A percentile compares a stretch with the other conserved stretches of the same genome.
Evolutionary conservation across 2,113 vertebrate species (phyloP).

Genomic region (Merops nubicus): DNA sequence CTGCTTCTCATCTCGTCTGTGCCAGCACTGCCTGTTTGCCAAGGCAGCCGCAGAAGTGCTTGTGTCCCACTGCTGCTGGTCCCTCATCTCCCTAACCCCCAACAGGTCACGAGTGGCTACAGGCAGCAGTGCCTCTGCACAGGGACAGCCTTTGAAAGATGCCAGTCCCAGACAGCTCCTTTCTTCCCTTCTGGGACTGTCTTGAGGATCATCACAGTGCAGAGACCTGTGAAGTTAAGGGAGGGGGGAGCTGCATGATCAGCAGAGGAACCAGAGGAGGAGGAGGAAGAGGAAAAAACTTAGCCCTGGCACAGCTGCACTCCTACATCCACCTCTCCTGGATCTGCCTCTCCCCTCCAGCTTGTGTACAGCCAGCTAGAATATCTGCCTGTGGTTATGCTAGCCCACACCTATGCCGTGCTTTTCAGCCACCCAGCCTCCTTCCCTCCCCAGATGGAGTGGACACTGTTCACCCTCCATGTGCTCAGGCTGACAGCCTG

Average conservation of each 20-base stretch:
- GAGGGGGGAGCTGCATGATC: neutral
- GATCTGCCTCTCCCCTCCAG: neutral
- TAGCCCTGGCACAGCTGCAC: neutral
- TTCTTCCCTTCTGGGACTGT: neutral
- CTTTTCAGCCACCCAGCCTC: neutral
- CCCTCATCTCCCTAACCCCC: neutral
- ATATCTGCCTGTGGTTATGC: neutral
- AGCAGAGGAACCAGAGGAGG: neutral
- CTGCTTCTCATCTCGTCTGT: neutral
- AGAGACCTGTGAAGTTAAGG: neutral
- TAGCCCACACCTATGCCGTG: neutral
- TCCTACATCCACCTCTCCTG: neutral
- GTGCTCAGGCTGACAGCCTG: neutral
- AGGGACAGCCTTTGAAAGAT: neutral
- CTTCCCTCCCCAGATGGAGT: fast-evolving
- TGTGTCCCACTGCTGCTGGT: neutral
- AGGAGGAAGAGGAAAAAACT: neutral
- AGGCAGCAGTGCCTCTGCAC: neutral
- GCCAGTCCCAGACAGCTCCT: neutral
- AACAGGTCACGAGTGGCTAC: fast-evolving
- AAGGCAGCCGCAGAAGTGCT: neutral
- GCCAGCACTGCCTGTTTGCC: neutral
- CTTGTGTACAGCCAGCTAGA: neutral
- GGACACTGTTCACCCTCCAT: neutral
- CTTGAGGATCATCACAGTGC: neutral